Percentiles rank a stretch among this genome's conserved stretches.
Conservation (phyloP, 1,140 invertebrate species). For the Drosophila miranda region DNA sequence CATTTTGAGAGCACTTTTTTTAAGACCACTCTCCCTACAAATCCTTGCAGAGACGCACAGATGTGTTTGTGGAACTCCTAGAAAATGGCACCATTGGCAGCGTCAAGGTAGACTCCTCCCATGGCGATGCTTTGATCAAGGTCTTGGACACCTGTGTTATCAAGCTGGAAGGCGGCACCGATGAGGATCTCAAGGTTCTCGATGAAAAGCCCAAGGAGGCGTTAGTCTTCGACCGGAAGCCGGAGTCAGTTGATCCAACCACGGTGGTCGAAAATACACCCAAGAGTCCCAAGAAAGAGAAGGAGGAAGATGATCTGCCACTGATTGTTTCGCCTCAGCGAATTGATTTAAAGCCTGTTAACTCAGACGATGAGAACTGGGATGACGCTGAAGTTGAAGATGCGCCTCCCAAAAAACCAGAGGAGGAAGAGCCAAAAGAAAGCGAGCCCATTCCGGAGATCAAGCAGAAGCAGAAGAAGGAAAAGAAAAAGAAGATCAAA, state of each 20-base stretch:
- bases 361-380: slow-evolving; percentile 82
- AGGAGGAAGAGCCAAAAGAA: slow-evolving; percentile 49
- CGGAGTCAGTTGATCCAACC: slow-evolving; percentile 32
- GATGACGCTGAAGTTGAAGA: slow-evolving; percentile 79
- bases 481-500: slow-evolving; percentile 60
- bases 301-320: slow-evolving; percentile 58
- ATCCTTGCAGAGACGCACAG: slow-evolving; percentile 87
- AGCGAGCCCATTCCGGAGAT: not conserved
- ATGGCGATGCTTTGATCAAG: slow-evolving; percentile 92
- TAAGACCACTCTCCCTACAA: slow-evolving; percentile 4
- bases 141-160: slow-evolving; percentile 98
- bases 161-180: slow-evolving; percentile 97
- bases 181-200: slow-evolving; percentile 94
- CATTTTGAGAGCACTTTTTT: not conserved
- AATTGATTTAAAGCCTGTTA: slow-evolving; percentile 15
- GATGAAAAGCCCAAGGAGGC: slow-evolving; percentile 85
- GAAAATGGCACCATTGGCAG: slow-evolving; percentile 89
- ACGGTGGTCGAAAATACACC: slow-evolving; percentile 63
- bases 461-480: slow-evolving; percentile 47
- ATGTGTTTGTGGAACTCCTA: slow-evolving; percentile 94
- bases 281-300: slow-evolving; percentile 54
- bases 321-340: slow-evolving; percentile 60
- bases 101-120: slow-evolving; percentile 93
- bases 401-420: not conserved
- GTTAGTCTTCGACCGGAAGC: slow-evolving; percentile 41